phyloP scores from a whole-genome alignment of 92 coral and sea anemone species.

The Umimayanthus kanabou region DNA sequence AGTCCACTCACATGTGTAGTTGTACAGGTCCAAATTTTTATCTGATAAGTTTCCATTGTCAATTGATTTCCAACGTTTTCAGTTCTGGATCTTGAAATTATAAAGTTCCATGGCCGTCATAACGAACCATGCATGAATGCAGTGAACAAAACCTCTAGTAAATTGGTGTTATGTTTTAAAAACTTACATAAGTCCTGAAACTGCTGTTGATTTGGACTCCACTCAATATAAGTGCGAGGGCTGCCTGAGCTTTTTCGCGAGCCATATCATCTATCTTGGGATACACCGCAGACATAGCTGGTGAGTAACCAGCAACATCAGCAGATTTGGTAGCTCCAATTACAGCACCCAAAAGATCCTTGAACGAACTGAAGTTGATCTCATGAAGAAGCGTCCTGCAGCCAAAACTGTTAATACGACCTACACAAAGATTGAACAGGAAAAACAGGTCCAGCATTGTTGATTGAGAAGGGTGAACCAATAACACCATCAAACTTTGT shows the following conservation, averaged over 20 bases:
- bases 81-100: too few species aligned
- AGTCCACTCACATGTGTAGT: too few species aligned
- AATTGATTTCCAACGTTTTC: not conserved
- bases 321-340: constrained; percentile 24
- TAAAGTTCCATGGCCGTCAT: too few species aligned
- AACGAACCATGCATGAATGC: too few species aligned
- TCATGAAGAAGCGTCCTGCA: constrained; percentile 29
- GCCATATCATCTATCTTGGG: constrained; percentile 31
- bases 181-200: constrained; percentile 22
- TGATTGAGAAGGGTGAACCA: too few species aligned
- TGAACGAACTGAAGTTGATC: not conserved
- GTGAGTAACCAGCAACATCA: not conserved
- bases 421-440: not conserved
- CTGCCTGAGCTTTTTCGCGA: constrained; percentile 29
- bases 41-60: not conserved
- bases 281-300: not conserved
- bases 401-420: not conserved
- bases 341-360: constrained; percentile 3
- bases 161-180: not conserved
- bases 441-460: too few species aligned
- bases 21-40: not conserved
- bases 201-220: constrained; percentile 42
- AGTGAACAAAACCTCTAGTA: too few species aligned
- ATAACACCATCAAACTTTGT: not conserved
- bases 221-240: constrained; percentile 50